Evolutionary conservation across 2,113 vertebrate species (phyloP).

Genomic region (Phylloscopus trochiloides): DNA sequence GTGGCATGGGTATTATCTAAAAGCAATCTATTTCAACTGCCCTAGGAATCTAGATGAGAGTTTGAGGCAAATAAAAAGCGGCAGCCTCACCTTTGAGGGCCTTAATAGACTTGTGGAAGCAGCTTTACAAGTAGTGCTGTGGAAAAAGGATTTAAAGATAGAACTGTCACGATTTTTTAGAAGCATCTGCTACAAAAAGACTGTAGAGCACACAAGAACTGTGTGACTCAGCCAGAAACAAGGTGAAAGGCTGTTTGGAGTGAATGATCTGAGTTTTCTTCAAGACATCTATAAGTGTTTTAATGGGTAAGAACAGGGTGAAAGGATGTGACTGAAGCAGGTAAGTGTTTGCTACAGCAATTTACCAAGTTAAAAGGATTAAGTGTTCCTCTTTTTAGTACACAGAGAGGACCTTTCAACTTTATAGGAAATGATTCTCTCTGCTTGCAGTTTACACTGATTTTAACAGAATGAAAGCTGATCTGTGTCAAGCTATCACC

Average conservation of each 20-base stretch:
- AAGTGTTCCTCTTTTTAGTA: not conserved
- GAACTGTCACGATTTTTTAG: not conserved
- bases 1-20: not conserved
- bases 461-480: not conserved
- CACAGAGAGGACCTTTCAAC: not conserved
- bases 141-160: not conserved
- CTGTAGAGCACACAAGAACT: not conserved
- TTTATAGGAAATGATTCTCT: not conserved
- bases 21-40: not conserved
- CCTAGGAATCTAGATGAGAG: not conserved
- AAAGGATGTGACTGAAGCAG: not conserved
- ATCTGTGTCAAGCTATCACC: constrained; percentile 43
- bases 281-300: not conserved
- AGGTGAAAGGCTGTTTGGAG: not conserved
- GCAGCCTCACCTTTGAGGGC: not conserved
- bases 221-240: not conserved
- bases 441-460: not conserved
- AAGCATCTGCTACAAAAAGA: not conserved
- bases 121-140: not conserved
- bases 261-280: not conserved
- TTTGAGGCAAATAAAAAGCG: not conserved
- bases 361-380: not conserved
- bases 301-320: not conserved
- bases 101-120: not conserved
- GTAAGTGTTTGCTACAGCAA: not conserved